Base-by-base conservation (phyloP, 2,113 vertebrate species). In the Oryzias celebensis region DNA sequence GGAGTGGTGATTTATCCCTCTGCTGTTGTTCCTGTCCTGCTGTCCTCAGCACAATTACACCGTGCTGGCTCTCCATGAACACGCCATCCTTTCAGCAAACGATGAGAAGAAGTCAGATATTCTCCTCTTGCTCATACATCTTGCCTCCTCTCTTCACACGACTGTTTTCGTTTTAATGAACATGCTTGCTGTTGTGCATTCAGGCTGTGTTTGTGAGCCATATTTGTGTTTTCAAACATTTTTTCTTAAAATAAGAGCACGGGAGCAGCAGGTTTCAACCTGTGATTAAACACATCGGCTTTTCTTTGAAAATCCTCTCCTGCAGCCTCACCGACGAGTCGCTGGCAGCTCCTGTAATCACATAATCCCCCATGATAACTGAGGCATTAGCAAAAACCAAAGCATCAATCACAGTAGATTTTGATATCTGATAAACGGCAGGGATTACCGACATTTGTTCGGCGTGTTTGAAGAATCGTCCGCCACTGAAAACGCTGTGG, bases 21-120 rank as follows among this genome's bases (percentile, higher is more conserved):
- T 57, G 53, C 79, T 66, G 75, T 82, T 62, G 50, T 13, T 75
- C 62, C 73, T 26, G 65, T 77, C 81, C 86, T 86, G 86, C 87
- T 85, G 80, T 83, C 79, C 79, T 89, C 86, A 85, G 86, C 88
- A 87, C 75, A 78, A 88, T 85, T 68, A 24, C 54, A 14, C 23
- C 1, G 54, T 10, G 16, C 77, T 36, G 71, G 52, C 65, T 80
- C 54, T 73, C 55, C 73, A 68, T 67, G 64, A 81, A 65, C 72
- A 52, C 74, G 74, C 79, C 79, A 71, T 75, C 83, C 22, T 76
- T 83, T 72, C 74, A 71, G 63, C 71, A 61, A 74, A 79, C 73
- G 75, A 88, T 80, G 68, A 85, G 82, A 86, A 86, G 54, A 77
- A 73, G 71, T 85, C 64, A 71, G 68, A 83, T 62, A 44, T 20